Conservation (phyloP, 1,140 invertebrate genomes). For the Brachionus rotundiformis region DNA sequence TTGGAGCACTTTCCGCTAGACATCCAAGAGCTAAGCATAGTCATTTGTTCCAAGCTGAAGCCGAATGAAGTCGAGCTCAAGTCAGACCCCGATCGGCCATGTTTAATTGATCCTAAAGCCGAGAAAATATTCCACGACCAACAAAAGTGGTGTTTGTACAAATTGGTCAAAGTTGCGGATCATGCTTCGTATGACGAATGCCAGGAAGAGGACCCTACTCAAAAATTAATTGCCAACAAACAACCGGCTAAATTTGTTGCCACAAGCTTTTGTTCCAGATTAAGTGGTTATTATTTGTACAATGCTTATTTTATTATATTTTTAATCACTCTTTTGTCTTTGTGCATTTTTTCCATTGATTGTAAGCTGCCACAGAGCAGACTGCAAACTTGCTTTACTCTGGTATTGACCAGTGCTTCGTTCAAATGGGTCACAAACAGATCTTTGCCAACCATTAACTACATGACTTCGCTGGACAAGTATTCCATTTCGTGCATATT, state of each 20-base stretch:
- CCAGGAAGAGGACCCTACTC: background rate
- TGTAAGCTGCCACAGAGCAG: background rate
- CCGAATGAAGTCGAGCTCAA: background rate
- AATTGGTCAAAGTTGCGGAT: constrained; percentile 15
- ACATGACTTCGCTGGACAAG: constrained; percentile 43
- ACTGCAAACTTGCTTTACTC: background rate
- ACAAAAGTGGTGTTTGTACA: constrained; percentile 39
- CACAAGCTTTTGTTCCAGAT: constrained; percentile 22
- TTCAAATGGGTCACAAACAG: constrained; percentile 12
- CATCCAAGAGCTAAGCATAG: constrained; percentile 36
- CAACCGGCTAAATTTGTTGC: constrained; percentile 25
- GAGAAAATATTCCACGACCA: constrained; percentile 27
- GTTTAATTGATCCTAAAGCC: background rate
- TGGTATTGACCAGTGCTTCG: background rate
- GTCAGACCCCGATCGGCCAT: background rate
- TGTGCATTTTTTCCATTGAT: constrained; percentile 28
- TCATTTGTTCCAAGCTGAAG: background rate
- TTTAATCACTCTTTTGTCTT: background rate
- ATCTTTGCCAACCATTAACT: background rate
- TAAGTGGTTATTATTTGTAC: constrained; percentile 23
- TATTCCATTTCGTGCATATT: constrained; percentile 37
- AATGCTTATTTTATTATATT: constrained; percentile 20
- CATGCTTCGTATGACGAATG: background rate
- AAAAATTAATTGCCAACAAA: background rate
- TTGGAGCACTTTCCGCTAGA: constrained; percentile 30